These are phyloP conservation scores for Chrysoperla carnea DNA, from an alignment of 1,140 invertebrate genomes.

Conservation along the genomic window DNA sequence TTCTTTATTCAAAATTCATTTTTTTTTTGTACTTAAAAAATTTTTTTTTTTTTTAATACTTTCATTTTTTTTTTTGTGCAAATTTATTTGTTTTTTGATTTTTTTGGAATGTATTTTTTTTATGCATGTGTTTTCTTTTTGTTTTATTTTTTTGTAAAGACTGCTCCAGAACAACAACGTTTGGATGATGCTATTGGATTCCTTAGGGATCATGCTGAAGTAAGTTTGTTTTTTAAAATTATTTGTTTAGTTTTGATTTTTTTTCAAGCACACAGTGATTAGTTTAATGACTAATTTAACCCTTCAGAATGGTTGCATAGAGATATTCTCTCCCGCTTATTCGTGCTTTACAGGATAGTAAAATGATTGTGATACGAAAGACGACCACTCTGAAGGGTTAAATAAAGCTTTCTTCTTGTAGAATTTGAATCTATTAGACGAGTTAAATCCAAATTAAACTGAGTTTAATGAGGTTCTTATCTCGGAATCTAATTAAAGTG, in stretches of 20 bases:
- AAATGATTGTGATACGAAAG: too few species aligned
- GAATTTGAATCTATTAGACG: too few species aligned
- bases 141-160: conserved; percentile 30
- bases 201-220: conserved; percentile 67
- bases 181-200: conserved; percentile 81
- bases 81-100: conserved; percentile 7
- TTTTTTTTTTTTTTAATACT: too few species aligned
- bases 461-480: too few species aligned
- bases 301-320: too few species aligned
- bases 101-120: conserved; percentile 12
- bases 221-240: conserved; percentile 19
- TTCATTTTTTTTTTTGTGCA: too few species aligned
- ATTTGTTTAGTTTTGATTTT: conserved; percentile 16
- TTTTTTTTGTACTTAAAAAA: too few species aligned
- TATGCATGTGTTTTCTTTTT: conserved; percentile 22
- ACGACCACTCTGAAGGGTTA: too few species aligned
- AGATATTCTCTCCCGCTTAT: not conserved
- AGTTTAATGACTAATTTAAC: not conserved
- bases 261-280: conserved; percentile 6
- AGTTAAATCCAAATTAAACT: too few species aligned
- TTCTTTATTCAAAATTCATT: too few species aligned
- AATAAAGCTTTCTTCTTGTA: too few species aligned
- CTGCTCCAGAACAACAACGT: conserved; percentile 60
- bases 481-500: too few species aligned
- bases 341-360: not conserved